Evolutionary conservation across 2,888 invertebrate species (phyloP).

Genomic region (Tanaodytes sp.): DNA sequence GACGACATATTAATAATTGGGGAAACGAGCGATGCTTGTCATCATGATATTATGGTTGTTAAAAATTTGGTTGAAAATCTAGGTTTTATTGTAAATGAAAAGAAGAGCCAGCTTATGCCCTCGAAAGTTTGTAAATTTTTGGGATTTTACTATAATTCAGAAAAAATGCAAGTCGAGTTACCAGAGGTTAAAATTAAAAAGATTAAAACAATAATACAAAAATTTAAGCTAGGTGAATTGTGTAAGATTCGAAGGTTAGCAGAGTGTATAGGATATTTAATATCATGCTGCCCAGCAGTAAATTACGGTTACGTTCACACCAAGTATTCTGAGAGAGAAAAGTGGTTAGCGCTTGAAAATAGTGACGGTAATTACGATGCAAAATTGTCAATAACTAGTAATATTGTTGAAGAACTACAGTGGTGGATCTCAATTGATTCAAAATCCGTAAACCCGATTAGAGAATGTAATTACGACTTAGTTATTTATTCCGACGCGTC

Average conservation of each 20-base stretch:
- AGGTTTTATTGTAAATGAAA: conserved; percentile 12
- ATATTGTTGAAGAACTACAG: too few relatives aligned
- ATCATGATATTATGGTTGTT: background rate
- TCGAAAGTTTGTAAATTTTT: background rate
- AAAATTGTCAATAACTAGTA: too few relatives aligned
- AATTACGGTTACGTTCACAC: background rate
- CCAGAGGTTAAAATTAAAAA: background rate
- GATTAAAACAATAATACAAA: background rate
- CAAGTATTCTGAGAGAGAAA: background rate
- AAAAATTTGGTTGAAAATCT: background rate
- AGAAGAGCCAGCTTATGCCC: background rate
- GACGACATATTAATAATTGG: conserved; percentile 11
- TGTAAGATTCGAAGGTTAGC: conserved; percentile 21
- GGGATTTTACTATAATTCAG: conserved; percentile 19
- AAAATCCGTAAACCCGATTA: too few relatives aligned
- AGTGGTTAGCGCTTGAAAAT: background rate
- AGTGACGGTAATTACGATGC: background rate
- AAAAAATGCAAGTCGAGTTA: conserved; percentile 10
- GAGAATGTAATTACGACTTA: too few relatives aligned
- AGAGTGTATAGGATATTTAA: too few relatives aligned
- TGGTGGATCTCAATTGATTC: too few relatives aligned
- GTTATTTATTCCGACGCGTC: too few relatives aligned
- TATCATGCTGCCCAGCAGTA: background rate
- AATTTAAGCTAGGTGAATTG: conserved; percentile 11
- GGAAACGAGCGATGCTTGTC: background rate